Percentiles rank a stretch among this genome's conserved stretches.
These are phyloP conservation scores for Psittacula cyanocephala DNA, from an alignment of 2,113 vertebrate species.

Conservation along the genomic window DNA sequence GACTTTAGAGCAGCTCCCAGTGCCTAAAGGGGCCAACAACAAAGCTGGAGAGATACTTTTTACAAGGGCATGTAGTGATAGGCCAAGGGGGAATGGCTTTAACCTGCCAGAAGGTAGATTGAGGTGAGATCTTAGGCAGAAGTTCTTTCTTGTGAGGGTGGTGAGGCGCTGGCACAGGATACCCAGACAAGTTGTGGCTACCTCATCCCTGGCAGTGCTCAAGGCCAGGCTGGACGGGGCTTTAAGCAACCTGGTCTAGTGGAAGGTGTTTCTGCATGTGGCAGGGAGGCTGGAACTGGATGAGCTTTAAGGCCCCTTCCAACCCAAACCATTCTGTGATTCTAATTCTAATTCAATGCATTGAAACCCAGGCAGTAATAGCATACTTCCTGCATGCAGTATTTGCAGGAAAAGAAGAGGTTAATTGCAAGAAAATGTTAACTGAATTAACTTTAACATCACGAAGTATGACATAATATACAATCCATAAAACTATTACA, in stretches of 20 bases:
- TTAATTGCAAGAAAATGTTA: background rate
- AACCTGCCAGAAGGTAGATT: background rate
- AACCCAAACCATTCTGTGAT: background rate
- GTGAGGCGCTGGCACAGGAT: background rate
- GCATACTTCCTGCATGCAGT: background rate
- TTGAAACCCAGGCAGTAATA: background rate
- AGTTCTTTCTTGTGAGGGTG: background rate
- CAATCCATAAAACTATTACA: background rate
- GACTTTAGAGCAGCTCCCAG: background rate
- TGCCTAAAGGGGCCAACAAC: background rate
- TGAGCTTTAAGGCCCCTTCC: background rate
- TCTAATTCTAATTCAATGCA: background rate
- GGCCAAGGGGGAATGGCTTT: background rate
- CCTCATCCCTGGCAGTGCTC: background rate
- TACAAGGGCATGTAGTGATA: background rate
- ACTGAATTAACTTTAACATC: background rate
- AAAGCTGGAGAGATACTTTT: background rate
- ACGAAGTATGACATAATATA: background rate
- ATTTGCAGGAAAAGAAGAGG: background rate
- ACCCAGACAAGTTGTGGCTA: background rate
- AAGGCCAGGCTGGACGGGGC: background rate
- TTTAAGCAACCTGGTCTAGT: background rate
- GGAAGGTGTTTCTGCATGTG: background rate
- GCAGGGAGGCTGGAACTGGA: background rate
- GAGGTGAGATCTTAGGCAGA: background rate